Percentiles rank a stretch among this genome's conserved stretches.
These are phyloP conservation scores for Arvicola amphibius DNA, from an alignment of 2,797 vertebrate species.

Conservation along the genomic window DNA sequence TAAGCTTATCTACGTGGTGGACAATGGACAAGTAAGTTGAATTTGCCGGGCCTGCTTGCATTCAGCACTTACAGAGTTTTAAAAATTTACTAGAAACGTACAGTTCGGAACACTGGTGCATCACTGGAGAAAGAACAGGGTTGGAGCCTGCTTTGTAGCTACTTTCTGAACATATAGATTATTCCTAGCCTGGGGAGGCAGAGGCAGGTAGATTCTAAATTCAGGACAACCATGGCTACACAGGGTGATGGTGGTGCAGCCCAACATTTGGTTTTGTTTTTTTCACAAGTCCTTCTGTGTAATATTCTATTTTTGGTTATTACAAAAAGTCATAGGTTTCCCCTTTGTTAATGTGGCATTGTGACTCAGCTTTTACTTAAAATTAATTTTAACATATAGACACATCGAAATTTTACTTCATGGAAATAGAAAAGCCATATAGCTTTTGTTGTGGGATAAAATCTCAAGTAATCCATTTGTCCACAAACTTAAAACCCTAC, in stretches of 20 bases:
- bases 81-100: background rate
- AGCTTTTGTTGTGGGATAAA: background rate
- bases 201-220: background rate
- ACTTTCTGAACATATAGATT: background rate
- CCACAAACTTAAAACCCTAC: background rate
- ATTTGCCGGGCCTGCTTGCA: background rate
- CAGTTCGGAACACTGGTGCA: background rate
- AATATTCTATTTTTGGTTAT: background rate
- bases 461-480: background rate
- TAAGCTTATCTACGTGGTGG: constrained; percentile 94
- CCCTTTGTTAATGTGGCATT: background rate
- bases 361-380: background rate
- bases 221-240: background rate
- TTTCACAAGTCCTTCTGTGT: background rate
- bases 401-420: background rate
- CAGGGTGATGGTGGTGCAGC: background rate
- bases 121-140: background rate
- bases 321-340: background rate
- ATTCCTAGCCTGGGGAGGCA: background rate
- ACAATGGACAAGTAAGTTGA: constrained; percentile 94
- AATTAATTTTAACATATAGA: background rate
- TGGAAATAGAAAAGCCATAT: background rate
- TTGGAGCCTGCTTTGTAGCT: background rate
- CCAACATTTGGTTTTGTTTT: background rate
- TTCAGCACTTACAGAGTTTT: background rate